A percentile compares a stretch with the other conserved stretches of the same genome.
Conservation (phyloP, 2,113 vertebrate genomes). For the Marmota monax region DNA sequence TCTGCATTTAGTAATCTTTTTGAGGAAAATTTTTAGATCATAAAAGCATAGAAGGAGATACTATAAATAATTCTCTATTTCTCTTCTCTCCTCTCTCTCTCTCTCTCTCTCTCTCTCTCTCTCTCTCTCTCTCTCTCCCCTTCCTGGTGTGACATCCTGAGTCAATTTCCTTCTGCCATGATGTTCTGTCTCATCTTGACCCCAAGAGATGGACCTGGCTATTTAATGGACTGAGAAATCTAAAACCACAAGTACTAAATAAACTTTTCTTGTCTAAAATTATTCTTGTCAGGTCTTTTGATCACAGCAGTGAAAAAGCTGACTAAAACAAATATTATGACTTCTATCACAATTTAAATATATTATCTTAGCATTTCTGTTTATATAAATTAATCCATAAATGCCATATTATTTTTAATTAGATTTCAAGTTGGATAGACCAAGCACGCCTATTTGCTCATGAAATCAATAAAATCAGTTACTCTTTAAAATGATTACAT, state of each 20-base stretch:
- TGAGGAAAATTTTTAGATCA: not conserved
- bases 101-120: too few relatives aligned
- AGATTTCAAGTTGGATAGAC: not conserved
- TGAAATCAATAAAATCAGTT: not conserved
- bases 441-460: not conserved
- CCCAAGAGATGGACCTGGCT: too few relatives aligned
- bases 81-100: too few relatives aligned
- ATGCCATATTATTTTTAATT: not conserved
- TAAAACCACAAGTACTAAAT: too few relatives aligned
- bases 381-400: slow-evolving; percentile 2
- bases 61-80: not conserved
- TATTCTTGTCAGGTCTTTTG: too few relatives aligned
- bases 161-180: too few relatives aligned
- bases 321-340: not conserved
- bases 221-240: too few relatives aligned
- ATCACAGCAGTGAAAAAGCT: not conserved
- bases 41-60: not conserved
- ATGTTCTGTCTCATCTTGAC: too few relatives aligned
- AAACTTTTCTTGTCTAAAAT: too few relatives aligned
- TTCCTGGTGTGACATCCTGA: too few relatives aligned
- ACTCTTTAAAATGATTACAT: not conserved
- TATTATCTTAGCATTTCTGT: not conserved
- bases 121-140: too few relatives aligned
- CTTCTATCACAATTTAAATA: not conserved
- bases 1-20: not conserved